These are phyloP conservation scores for Bhutanitis thaidina DNA, from an alignment of 2,888 invertebrate genomes.

Conservation along the genomic window DNA sequence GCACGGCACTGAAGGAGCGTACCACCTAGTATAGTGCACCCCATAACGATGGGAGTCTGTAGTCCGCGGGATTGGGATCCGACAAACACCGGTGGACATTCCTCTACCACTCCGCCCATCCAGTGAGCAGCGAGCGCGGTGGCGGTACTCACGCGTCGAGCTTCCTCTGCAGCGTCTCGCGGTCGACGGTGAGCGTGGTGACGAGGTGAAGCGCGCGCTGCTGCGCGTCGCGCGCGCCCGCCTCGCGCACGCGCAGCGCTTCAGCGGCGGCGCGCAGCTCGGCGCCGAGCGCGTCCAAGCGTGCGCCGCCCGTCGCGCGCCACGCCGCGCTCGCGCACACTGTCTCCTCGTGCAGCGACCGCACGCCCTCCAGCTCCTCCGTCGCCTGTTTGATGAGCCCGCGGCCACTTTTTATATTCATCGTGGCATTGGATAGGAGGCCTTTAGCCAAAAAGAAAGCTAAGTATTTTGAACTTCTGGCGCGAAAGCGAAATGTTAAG, in stretches of 20 bases:
- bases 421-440: no score
- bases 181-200: conserved; percentile 63
- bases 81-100: no score
- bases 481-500: no score
- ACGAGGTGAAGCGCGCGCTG: conserved; percentile 50
- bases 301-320: conserved; percentile 33
- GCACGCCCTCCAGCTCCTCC: conserved; percentile 71
- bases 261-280: neutral
- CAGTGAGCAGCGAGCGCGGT: neutral
- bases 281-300: conserved; percentile 32
- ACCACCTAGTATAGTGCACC: no score
- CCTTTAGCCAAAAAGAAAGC: no score
- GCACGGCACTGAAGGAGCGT: no score
- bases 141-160: conserved; percentile 45
- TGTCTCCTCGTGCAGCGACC: conserved; percentile 74
- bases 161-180: conserved; percentile 64
- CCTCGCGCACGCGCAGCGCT: conserved; percentile 24
- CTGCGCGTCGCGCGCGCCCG: conserved; percentile 36
- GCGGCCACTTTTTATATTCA: no score
- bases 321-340: conserved; percentile 55
- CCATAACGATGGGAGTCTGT: no score
- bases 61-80: no score
- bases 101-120: no score
- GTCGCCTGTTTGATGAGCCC: conserved; percentile 44
- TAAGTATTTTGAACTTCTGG: no score